Conservation (phyloP, 2,888 invertebrate species). For the Onchidella celtica region DNA sequence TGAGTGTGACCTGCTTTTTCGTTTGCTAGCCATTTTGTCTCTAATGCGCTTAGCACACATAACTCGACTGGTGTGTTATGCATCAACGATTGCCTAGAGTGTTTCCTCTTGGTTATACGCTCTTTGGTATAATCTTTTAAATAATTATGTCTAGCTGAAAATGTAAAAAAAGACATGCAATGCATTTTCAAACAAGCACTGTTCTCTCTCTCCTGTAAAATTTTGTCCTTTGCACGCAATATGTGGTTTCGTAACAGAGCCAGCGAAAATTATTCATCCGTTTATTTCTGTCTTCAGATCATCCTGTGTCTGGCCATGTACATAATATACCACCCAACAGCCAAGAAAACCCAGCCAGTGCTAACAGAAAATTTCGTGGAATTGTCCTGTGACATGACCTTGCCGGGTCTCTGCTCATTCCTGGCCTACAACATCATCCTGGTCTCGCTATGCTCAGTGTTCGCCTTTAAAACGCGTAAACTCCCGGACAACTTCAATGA, state of each 20-base stretch:
- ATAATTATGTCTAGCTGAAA: too few relatives aligned
- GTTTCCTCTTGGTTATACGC: too few relatives aligned
- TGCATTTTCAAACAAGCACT: too few relatives aligned
- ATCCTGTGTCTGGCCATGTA: constrained; percentile 26
- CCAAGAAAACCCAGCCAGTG: constrained; percentile 50
- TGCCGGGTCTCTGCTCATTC: constrained; percentile 60
- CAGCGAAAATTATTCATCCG: not conserved
- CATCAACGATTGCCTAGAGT: too few relatives aligned
- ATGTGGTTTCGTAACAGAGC: too few relatives aligned
- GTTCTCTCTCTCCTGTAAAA: not conserved
- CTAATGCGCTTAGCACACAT: too few relatives aligned
- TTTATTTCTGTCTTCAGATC: constrained; percentile 14
- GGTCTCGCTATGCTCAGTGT: constrained; percentile 65
- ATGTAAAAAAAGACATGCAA: too few relatives aligned
- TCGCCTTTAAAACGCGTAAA: constrained; percentile 73
- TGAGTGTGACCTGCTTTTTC: too few relatives aligned
- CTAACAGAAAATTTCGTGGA: constrained; percentile 62
- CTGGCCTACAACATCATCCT: constrained; percentile 69
- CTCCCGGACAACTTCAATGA: constrained; percentile 73
- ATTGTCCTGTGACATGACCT: constrained; percentile 61
- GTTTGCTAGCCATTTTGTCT: too few relatives aligned
- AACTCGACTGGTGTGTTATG: too few relatives aligned
- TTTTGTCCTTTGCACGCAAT: not conserved
- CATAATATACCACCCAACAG: constrained; percentile 12
- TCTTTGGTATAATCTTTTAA: too few relatives aligned